A percentile compares a stretch with the other conserved stretches of the same genome.
These are phyloP conservation scores for Lasioglossum zephyrum DNA, from an alignment of 2,888 invertebrate species.

Conservation along the genomic window DNA sequence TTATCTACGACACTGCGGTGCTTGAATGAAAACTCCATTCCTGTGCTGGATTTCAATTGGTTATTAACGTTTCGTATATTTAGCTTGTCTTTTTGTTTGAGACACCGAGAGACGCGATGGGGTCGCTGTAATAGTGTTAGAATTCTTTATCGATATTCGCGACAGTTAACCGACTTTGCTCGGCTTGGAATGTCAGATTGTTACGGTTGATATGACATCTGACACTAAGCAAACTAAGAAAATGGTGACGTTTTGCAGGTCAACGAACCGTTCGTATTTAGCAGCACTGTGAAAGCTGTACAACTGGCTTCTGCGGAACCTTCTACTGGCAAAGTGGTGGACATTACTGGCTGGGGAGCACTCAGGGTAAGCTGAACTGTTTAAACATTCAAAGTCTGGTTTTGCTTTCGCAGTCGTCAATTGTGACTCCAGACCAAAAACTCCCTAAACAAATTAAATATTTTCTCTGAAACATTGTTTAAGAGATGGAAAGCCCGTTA, in stretches of 20 bases:
- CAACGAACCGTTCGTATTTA: constrained; percentile 51
- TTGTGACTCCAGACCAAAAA: neutral
- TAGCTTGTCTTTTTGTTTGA: neutral
- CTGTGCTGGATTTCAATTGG: neutral
- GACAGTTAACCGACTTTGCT: neutral
- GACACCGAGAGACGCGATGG: neutral
- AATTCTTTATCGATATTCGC: neutral
- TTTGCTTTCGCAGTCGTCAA: neutral
- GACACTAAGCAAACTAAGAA: neutral
- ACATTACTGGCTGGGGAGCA: constrained; percentile 81
- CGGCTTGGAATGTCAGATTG: neutral
- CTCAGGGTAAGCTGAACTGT: constrained; percentile 36
- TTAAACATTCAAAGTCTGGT: neutral
- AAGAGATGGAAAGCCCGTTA: no score
- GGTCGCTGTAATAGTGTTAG: neutral
- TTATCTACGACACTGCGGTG: neutral
- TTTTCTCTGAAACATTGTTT: neutral
- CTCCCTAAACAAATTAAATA: no score
- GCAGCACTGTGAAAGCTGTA: constrained; percentile 45
- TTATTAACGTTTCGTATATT: neutral
- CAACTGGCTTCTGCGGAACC: constrained; percentile 52
- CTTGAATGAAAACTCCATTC: neutral
- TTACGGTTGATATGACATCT: neutral
- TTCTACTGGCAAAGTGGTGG: constrained; percentile 65
- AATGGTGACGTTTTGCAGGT: constrained; percentile 53